Evolutionary conservation across 2,113 vertebrate species (phyloP).

Genomic region (Brachirus orientalis): DNA sequence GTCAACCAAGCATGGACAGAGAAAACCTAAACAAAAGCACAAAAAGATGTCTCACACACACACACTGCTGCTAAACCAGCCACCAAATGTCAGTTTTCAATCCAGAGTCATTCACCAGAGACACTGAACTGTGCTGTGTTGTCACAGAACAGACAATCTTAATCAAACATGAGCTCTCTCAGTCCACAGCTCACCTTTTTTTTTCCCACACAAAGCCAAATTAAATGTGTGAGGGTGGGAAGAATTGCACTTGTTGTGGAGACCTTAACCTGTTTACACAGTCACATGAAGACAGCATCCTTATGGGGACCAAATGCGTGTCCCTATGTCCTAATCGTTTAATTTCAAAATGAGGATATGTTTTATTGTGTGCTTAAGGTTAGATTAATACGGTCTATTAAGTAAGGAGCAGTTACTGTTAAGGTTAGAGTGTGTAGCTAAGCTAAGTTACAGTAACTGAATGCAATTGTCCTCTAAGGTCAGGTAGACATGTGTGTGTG

Average conservation of each 20-base stretch:
- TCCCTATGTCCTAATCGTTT: no score
- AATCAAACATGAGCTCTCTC: conserved; percentile 70
- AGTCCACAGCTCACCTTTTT: conserved; percentile 36
- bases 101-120: conserved; percentile 61
- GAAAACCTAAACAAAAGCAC: conserved; percentile 18
- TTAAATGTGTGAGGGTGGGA: conserved; percentile 18
- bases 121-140: conserved; percentile 37
- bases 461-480: not conserved
- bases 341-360: no score
- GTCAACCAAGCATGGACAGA: conserved; percentile 6
- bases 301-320: not conserved
- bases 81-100: conserved; percentile 61
- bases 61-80: conserved; percentile 40
- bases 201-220: conserved; percentile 38
- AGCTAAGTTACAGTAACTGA: not conserved
- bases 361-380: no score
- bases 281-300: not conserved
- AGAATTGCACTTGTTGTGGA: not conserved
- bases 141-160: conserved; percentile 67
- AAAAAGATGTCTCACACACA: no score
- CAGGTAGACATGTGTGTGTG: not conserved
- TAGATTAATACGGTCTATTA: no score
- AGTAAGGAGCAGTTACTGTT: not conserved
- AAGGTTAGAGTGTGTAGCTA: not conserved
- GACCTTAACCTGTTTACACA: not conserved